phyloP scores from a whole-genome alignment of 2,888 invertebrate genomes.

The Drosophila trichaetosa region DNA sequence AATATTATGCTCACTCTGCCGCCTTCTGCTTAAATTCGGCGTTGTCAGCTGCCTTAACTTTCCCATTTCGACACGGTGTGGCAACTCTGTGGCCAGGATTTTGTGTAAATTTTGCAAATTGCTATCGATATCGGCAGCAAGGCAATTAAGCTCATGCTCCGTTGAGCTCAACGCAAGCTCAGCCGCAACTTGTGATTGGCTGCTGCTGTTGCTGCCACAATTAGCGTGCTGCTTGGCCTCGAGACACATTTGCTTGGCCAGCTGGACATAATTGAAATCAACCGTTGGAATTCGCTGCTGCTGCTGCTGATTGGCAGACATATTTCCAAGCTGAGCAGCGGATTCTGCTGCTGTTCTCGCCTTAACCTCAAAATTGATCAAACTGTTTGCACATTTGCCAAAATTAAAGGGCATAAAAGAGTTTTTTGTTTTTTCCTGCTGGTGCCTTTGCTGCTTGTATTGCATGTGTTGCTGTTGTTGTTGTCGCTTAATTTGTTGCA shows the following conservation, averaged over 20 bases:
- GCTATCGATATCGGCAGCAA: constrained; percentile 25
- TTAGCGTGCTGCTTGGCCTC: not conserved
- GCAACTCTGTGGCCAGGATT: constrained; percentile 14
- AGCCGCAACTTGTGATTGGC: not conserved
- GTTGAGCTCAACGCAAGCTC: not conserved
- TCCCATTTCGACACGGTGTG: not conserved
- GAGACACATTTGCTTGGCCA: constrained; percentile 27
- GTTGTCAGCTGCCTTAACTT: not conserved
- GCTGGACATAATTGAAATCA: constrained; percentile 31
- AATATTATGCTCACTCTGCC: not conserved
- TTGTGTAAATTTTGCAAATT: constrained; percentile 24
- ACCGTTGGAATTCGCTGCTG: not conserved
- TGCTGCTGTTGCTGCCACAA: constrained; percentile 20
- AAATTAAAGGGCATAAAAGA: constrained; percentile 52
- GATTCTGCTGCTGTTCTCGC: not conserved
- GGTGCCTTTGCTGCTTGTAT: constrained; percentile 1
- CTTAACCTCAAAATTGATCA: constrained; percentile 7
- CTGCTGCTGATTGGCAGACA: not conserved
- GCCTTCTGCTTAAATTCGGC: not conserved
- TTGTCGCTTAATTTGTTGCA: constrained; percentile 1
- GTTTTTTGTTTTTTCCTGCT: not conserved
- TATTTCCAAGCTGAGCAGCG: not conserved
- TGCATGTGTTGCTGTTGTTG: constrained; percentile 3
- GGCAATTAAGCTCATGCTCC: constrained; percentile 2
- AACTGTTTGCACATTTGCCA: constrained; percentile 44